Percentiles rank a stretch among this genome's conserved stretches.
These are phyloP conservation scores for Cheilosia urbana DNA, from an alignment of 2,888 invertebrate genomes.

Conservation along the genomic window DNA sequence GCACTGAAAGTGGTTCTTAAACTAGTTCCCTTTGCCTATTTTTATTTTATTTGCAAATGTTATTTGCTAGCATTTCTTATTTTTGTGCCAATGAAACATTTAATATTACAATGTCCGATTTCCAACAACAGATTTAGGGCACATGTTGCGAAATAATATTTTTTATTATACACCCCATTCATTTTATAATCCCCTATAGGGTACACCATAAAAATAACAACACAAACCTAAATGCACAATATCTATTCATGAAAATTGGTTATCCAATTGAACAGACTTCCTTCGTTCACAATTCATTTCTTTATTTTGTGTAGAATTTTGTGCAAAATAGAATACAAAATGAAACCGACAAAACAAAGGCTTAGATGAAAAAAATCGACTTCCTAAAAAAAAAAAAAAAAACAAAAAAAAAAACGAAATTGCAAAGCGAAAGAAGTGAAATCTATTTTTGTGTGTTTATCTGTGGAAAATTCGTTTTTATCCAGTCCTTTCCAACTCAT, in stretches of 20 bases:
- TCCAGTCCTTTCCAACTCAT: not conserved
- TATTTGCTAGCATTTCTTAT: too few species aligned
- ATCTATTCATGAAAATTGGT: constrained; percentile 59
- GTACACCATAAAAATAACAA: constrained; percentile 3
- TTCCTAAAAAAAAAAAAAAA: not conserved
- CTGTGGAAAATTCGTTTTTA: constrained; percentile 40
- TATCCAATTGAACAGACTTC: constrained; percentile 63
- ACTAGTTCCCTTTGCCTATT: too few species aligned
- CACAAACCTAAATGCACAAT: constrained; percentile 23
- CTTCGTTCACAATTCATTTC: constrained; percentile 53
- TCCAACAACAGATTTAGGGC: too few species aligned
- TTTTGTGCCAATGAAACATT: too few species aligned
- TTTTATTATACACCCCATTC: too few species aligned
- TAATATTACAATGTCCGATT: too few species aligned
- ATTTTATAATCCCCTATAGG: not conserved
- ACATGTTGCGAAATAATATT: too few species aligned
- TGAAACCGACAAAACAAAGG: constrained; percentile 13
- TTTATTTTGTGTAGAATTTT: constrained; percentile 36
- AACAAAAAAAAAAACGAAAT: not conserved
- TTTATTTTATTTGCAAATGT: too few species aligned
- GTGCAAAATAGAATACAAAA: constrained; percentile 12
- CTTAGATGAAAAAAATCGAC: constrained; percentile 5
- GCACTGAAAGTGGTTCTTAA: too few species aligned
- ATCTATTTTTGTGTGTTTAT: constrained; percentile 49
- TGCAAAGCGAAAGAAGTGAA: constrained; percentile 32